Base-by-base conservation (phyloP, 2,888 invertebrate species). In the Drosophila helvetica region DNA sequence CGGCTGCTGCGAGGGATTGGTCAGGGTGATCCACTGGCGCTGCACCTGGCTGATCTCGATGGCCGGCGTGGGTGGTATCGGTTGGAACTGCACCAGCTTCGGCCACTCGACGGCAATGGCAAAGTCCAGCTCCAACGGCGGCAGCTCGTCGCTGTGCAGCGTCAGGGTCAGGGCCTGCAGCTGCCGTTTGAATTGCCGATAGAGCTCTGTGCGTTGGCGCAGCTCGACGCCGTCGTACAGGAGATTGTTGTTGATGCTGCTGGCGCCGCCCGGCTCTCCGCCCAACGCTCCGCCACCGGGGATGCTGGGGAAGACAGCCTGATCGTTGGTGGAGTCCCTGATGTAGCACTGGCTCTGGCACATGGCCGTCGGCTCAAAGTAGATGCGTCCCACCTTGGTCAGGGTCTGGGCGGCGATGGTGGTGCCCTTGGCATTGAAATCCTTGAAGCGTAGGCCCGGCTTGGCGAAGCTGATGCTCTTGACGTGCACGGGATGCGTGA, bases 401-500 rank as follows among this genome's bases (percentile, higher is more conserved):
- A 93, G 90, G 0, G 93, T 91, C 43, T 93, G 92, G 4, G 94
- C 93, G 53, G 92, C 89, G 77, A 94, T 93, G 8, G 86, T 89
- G 0, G 90, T 86, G 27, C 91, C 91, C n/a, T 87, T 90, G 7
- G 79, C 72, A 75, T 93, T 92, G 90, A 92, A 92, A 79, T 93
- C 92, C 78, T 92, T 92, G 77, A 94, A 93, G 76, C 93, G 94
- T 17, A 96, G 93, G 6, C 95, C 93, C 2, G 95, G 93, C 42
- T 95, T 93, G 27, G 93, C 93, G 63, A 95, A 94, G 42, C 94
- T 76, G 10, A 92, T 88, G 9, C 90, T 86, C 42, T 89, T 90
- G 0, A 98, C 95, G 76, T 95, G 94, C 96, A 98, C 96, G 56
- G 95, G 94, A 85, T 95, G 94, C 77, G 94, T 93, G 93, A 97